Evolutionary conservation across 2,113 vertebrate genomes (phyloP), one percentile per base, ranked within the genome.

Genomic region (Neolamprologus cancellatus): DNA sequence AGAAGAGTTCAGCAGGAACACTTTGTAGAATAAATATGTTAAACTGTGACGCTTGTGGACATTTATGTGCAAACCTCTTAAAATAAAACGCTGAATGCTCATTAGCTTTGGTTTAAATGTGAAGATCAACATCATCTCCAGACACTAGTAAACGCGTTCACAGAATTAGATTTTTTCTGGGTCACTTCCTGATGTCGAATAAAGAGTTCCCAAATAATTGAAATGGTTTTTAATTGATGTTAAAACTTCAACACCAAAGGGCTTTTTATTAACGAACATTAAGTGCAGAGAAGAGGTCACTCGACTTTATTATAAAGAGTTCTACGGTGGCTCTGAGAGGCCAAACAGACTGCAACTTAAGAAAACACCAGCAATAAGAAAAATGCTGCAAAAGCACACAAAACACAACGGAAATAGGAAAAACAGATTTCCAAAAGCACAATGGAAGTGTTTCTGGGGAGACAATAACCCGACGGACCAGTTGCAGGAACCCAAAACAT

Each of bases 141-240:
- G 6, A 46, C 14, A 11, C 8, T 0, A 0, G 32, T 41, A 44
- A 44, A 15, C 1, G 1, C 0, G 0, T 11, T 8, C 8, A 46
- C 66, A 23, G 46, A 71, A 71, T 71, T 15, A 1, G n/a, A 1
- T 66, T 66, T 39, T 1, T 25, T 69, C 18, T 69, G 39, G 36
- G 64, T 69, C 34, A 69, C 64, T 41, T 69, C 36, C 36, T 71
- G 36, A 41, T 41, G 13, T 23, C 2, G 1, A 69, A 41, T 69
- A 69, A 44, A 44, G 23, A 76, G 25, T 48, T 48, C 23, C 8
- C 41, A 30, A 48, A 48, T 30, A 28, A 46, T 4, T 74, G 15
- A 46, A 46, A 30, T 18, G 14, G 4, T 30, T 2, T 25, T 18
- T n/a, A 76, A 76, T 76, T 46, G 0, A 76, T 76, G 23, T 30